Evolutionary conservation across 2,797 vertebrate species (phyloP).

Genomic region (Myripristis murdjan): DNA sequence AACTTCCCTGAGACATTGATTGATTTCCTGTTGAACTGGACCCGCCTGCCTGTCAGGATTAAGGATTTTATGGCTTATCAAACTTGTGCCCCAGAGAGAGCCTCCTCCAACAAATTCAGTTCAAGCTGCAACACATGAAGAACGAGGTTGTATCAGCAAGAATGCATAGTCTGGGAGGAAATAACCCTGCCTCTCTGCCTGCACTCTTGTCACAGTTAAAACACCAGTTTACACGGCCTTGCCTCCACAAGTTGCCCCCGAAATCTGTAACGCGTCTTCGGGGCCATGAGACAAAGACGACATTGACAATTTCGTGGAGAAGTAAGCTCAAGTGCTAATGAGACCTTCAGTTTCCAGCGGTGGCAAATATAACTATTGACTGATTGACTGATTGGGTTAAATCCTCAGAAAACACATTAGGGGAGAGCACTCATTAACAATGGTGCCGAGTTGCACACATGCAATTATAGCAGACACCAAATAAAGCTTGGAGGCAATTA

Average conservation of each 20-base stretch:
- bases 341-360: conserved; percentile 32
- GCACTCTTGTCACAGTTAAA: conserved; percentile 72
- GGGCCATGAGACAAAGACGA: conserved; percentile 66
- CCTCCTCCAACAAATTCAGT: conserved; percentile 51
- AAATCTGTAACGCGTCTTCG: conserved; percentile 74
- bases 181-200: conserved; percentile 53
- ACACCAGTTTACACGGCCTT: conserved; percentile 65
- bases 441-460: no score
- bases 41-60: conserved; percentile 82
- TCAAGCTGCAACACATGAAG: conserved; percentile 54
- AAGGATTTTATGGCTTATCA: conserved; percentile 81
- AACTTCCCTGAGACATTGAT: conserved; percentile 76
- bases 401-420: no score
- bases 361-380: conserved; percentile 37
- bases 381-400: no score
- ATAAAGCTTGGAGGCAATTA: no score
- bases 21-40: conserved; percentile 80
- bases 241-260: conserved; percentile 65
- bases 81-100: conserved; percentile 62
- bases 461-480: no score
- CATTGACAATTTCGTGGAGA: conserved; percentile 64
- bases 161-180: conserved; percentile 40
- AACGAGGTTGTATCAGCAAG: conserved; percentile 52
- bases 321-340: conserved; percentile 64
- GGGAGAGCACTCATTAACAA: no score